Evolutionary conservation across 2,888 invertebrate species (phyloP).

Genomic region (Caenorhabditis becei): DNA sequence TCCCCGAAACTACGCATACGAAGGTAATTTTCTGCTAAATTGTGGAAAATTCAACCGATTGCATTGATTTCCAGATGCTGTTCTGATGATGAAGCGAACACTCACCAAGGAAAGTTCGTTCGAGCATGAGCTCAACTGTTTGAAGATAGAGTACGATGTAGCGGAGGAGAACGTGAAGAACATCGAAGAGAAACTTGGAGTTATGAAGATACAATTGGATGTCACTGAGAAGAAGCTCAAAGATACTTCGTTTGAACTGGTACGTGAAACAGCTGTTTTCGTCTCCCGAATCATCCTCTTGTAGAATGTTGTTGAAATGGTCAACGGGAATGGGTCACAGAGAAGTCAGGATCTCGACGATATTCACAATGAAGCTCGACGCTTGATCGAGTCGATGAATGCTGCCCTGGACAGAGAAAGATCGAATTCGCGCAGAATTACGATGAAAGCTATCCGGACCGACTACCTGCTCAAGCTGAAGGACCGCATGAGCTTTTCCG

Average conservation of each 20-base stretch:
- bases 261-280: no score
- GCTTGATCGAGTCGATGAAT: not conserved
- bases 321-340: no score
- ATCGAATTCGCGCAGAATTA: not conserved
- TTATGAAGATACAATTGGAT: not conserved
- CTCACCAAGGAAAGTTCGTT: not conserved
- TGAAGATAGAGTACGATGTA: not conserved
- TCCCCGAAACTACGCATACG: not conserved
- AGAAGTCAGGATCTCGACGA: not conserved
- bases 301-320: no score
- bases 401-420: not conserved
- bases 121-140: not conserved
- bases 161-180: not conserved
- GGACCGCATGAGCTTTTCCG: not conserved
- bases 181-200: not conserved
- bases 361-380: constrained; percentile 2
- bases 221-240: not conserved
- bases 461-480: not conserved
- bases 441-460: not conserved
- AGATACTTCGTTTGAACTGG: no score
- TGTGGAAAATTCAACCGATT: not conserved
- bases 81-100: not conserved
- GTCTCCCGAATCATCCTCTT: no score
- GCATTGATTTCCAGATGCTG: not conserved
- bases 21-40: not conserved